Base-by-base conservation (phyloP, 2,113 vertebrate species). In the Empidonax alnorum region DNA sequence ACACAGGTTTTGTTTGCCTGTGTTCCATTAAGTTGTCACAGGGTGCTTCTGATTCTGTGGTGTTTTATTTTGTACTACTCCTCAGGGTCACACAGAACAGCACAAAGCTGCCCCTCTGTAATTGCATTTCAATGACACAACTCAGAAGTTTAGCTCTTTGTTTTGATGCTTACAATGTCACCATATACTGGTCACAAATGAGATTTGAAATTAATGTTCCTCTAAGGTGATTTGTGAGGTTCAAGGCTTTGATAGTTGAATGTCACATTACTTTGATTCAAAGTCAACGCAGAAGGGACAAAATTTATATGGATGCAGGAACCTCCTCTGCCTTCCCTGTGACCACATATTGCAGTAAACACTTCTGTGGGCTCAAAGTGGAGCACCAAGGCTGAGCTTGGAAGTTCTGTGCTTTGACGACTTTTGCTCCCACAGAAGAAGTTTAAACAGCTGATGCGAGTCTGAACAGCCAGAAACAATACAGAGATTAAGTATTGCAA, bases 21-120 rank as follows among this genome's bases (percentile, higher is more conserved):
- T 49, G 27, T 93, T 94, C 68, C 69, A 73, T 88, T 81, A 84
- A 90, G 61, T 65, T 91, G 61, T 90, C 89, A 71, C 20, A 61
- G 61, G 68, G 53, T 80, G 78, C 61, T 86, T 84, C 62, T 87
- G 78, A 9, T 91, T 91, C 75, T 75, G 50, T 85, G 63, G 28
- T 52, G 33, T 80, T 95, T 94, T 78, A 77, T 89, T 96, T 93
- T 85, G 52, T 17, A 5, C 14, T 68, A 2, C 69, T 90, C 46
- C 56, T 69, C 58, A 72, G n/a, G 84, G 59, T 92, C 20, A 33
- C 46, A 61, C 44, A 83, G 55, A 93, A 52, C 71, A 75, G 55
- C 41, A 67, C 39, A 47, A 46, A 94, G 73, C 55, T 91, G 88
- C 35, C 50, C 77, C 79, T 93, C n/a, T 91, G 6, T 86, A 87